phyloP scores from a whole-genome alignment of 2,888 invertebrate species.

The Dendrolimus pini region DNA sequence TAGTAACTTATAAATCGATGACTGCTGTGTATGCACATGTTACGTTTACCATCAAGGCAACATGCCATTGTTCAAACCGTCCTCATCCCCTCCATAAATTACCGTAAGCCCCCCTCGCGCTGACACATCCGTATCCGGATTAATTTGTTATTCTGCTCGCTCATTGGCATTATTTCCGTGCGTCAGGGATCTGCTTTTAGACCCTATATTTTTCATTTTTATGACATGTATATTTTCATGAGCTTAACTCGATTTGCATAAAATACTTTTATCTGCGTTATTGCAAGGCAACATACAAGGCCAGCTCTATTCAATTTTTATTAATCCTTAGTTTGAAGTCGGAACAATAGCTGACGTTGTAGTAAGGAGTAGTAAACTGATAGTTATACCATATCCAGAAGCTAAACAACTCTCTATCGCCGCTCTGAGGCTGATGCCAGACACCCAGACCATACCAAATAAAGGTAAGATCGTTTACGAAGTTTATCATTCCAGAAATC shows the following conservation, averaged over 20 bases:
- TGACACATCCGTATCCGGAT: slow-evolving; percentile 3
- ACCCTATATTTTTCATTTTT: not conserved
- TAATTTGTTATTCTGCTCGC: slow-evolving; percentile 4
- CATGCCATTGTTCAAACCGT: not conserved
- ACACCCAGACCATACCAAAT: too few species aligned
- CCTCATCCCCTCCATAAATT: not conserved
- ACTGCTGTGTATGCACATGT: too few species aligned
- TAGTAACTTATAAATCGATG: too few species aligned
- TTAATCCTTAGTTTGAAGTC: not conserved
- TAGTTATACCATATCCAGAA: too few species aligned
- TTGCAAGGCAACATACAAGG: not conserved
- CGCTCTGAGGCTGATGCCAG: too few species aligned
- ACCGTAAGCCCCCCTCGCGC: not conserved
- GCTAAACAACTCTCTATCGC: too few species aligned
- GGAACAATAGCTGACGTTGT: not conserved
- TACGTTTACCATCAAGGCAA: not conserved
- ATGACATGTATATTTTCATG: not conserved
- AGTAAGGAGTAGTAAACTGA: too few species aligned
- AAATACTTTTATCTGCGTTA: not conserved
- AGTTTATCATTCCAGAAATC: too few species aligned
- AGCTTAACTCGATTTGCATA: not conserved
- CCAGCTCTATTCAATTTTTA: not conserved
- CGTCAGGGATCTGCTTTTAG: not conserved
- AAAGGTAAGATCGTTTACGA: too few species aligned
- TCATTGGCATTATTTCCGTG: not conserved